Base-by-base conservation (phyloP, 2,888 invertebrate species). In the Cosmopolites sordidus region DNA sequence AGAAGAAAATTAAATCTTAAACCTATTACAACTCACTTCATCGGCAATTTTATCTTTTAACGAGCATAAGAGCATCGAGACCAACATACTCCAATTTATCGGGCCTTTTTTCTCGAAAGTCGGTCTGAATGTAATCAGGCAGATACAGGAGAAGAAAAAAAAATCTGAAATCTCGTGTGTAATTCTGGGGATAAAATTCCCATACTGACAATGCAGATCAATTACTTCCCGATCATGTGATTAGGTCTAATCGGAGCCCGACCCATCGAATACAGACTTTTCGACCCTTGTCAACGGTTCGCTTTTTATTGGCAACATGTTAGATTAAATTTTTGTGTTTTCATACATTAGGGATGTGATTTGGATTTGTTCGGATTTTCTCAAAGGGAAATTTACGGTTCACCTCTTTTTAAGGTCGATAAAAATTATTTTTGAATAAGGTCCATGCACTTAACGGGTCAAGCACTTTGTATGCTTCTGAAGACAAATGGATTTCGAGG, bases 171-270 rank as follows among this genome's bases (percentile, higher is more conserved):
- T n/a, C 12, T 11, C 11, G n/a, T 33, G 33, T 33, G 33, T 33
- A 33, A 33, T 33, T 33, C 33, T 18, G 44, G 53, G 60, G 62
- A 64, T 65, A 65, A 62, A 63, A 61, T 63, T 62, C 56, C 59
- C 54, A 48, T 58, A 56, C 55, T 56, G 62, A 68, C 67, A 69
- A 69, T 68, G 65, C 64, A 65, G 68, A 69, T 70, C 70, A 68
- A 70, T 70, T 70, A 69, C 68, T 67, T 66, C 65, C 62, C 63
- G 68, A 70, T 68, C 66, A 62, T 62, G 62, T 64, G 69, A 69
- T 69, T 68, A 66, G 63, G 62, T 63, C 61, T 70, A 68, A 69
- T 69, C 68, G 40, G 15, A 40, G 16, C 40, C 17, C 15, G 14
- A 40, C 37, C 40, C 40, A 16, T 40, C 40, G 14, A 9, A 40